These are phyloP conservation scores for Mesocentrotus franciscanus DNA, from an alignment of 53 echinoderm and acorn worm genomes.

Conservation along the genomic window DNA sequence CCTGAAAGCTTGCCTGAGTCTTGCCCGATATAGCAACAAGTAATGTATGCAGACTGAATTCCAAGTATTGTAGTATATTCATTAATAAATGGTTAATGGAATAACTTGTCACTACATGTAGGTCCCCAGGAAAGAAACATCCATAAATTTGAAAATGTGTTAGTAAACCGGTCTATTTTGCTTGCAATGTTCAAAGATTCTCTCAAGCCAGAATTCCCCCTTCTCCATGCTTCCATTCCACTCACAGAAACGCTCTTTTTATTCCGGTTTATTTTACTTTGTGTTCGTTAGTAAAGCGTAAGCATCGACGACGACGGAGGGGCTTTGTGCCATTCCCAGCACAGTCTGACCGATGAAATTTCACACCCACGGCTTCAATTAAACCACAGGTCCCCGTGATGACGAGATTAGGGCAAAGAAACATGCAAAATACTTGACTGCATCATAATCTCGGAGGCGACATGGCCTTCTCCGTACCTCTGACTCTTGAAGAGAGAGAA, in stretches of 20 bases:
- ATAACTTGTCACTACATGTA: too few species aligned
- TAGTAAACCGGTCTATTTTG: background rate
- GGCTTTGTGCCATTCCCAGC: background rate
- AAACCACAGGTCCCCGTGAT: background rate
- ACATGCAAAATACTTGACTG: slow-evolving; percentile 14
- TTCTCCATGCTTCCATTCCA: background rate
- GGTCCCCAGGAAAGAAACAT: too few species aligned
- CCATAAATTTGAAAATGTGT: too few species aligned
- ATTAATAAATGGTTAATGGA: too few species aligned
- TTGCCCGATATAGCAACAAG: too few species aligned
- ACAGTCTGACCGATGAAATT: background rate
- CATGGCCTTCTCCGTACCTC: background rate
- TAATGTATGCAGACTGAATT: too few species aligned
- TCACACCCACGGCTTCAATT: background rate
- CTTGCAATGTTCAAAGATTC: background rate
- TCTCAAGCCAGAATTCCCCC: background rate
- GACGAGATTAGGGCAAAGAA: background rate
- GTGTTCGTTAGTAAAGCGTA: background rate
- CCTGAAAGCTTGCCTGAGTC: too few species aligned
- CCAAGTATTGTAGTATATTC: too few species aligned
- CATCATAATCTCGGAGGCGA: background rate
- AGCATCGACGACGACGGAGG: background rate
- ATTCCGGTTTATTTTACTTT: background rate
- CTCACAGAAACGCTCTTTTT: background rate
- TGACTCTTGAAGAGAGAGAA: background rate